Conservation (phyloP, 2,888 invertebrate genomes). For the Nudaria mundana region DNA sequence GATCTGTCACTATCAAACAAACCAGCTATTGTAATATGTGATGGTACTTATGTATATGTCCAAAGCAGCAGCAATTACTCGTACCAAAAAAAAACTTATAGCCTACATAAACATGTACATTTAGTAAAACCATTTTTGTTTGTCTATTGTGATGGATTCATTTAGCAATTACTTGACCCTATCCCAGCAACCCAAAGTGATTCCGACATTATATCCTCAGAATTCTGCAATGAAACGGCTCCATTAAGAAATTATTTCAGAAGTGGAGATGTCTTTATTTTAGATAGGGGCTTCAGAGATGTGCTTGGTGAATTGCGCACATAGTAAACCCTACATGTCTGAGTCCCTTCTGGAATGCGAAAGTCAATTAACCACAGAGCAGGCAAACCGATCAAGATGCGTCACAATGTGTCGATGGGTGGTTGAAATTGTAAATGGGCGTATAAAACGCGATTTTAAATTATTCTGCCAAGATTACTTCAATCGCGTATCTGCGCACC, state of each 20-base stretch:
- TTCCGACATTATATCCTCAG: not conserved
- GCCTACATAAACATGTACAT: not conserved
- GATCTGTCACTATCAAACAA: not conserved
- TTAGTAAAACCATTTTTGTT: not conserved
- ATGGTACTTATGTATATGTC: constrained; percentile 13
- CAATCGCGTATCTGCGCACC: not conserved
- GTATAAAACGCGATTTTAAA: not conserved
- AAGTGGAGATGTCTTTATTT: not conserved
- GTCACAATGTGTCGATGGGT: not conserved
- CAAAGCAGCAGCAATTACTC: constrained; percentile 9
- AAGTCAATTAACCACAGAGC: not conserved
- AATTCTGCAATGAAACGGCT: not conserved
- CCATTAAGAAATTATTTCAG: constrained; percentile 1
- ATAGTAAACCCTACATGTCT: not conserved
- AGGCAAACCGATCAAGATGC: not conserved
- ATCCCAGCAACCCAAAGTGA: not conserved
- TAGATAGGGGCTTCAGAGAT: constrained; percentile 1
- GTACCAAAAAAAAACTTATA: constrained; percentile 13
- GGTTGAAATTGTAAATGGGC: not conserved
- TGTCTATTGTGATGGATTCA: not conserved
- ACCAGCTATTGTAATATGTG: constrained; percentile 11
- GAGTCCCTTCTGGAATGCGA: not conserved
- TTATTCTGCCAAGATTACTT: not conserved
- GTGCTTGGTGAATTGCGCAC: not conserved
- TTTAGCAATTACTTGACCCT: not conserved